A percentile compares a stretch with the other conserved stretches of the same genome.
Conservation (phyloP, 2,797 vertebrate genomes). For the Myotis findleyi region DNA sequence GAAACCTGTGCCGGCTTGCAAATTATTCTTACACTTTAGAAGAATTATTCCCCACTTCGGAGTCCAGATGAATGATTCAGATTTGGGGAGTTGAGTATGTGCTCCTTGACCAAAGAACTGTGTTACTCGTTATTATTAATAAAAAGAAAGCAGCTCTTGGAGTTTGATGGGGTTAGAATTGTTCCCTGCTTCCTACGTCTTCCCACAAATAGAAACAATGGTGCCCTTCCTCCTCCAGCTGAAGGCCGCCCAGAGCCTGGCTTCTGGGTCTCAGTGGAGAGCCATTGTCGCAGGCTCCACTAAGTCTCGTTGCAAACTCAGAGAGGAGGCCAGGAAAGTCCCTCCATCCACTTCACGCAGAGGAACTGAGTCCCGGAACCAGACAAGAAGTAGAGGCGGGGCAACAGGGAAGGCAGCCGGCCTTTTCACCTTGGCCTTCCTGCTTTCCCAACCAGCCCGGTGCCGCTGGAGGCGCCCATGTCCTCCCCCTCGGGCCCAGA, state of each 20-base stretch:
- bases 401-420: neutral
- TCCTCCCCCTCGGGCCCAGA: neutral
- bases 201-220: constrained; percentile 57
- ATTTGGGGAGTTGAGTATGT: neutral
- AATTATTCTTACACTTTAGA: neutral
- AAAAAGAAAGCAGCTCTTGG: neutral
- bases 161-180: neutral
- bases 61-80: neutral
- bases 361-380: constrained; percentile 51
- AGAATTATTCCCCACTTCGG: neutral
- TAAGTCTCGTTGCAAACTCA: constrained; percentile 55
- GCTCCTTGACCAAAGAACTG: neutral
- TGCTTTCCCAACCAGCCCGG: neutral
- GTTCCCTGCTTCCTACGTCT: neutral
- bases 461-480: rapidly evolving
- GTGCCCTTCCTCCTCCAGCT: constrained; percentile 13
- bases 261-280: constrained; percentile 50
- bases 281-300: constrained; percentile 68
- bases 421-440: constrained; percentile 46
- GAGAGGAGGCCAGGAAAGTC: constrained; percentile 74
- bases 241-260: neutral
- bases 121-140: neutral
- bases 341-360: constrained; percentile 24
- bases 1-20: neutral
- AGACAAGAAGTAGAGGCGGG: neutral